Conservation (phyloP, 2,888 invertebrate species). For the Cephus spinipes region DNA sequence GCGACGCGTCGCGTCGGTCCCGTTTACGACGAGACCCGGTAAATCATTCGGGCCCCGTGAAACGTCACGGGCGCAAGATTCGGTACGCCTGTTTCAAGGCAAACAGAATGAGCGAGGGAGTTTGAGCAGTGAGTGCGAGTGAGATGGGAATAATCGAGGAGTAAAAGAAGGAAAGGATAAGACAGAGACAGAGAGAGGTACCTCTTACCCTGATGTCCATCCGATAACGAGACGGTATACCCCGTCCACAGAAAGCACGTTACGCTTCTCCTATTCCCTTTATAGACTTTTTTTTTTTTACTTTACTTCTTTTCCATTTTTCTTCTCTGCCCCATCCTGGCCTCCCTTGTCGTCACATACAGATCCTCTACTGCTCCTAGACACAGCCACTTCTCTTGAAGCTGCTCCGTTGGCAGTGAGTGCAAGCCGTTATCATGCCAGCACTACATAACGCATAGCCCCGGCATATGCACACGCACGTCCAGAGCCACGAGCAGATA, state of each 20-base stretch:
- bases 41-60: slow-evolving; percentile 61
- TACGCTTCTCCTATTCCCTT: neutral
- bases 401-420: neutral
- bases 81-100: slow-evolving; percentile 51
- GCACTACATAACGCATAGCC: neutral
- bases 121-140: neutral
- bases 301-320: slow-evolving; percentile 7
- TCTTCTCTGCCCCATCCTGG: neutral
- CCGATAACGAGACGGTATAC: slow-evolving; percentile 47
- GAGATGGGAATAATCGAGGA: neutral
- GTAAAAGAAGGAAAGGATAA: neutral
- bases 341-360: neutral
- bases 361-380: neutral
- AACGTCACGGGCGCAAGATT: slow-evolving; percentile 53
- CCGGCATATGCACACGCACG: neutral
- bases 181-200: neutral
- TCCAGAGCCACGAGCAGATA: slow-evolving; percentile 40
- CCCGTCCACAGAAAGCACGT: neutral
- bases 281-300: slow-evolving; percentile 19
- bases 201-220: slow-evolving; percentile 40
- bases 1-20: slow-evolving; percentile 36
- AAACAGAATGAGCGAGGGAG: neutral
- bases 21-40: slow-evolving; percentile 60
- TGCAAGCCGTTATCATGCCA: neutral
- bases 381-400: neutral